Evolutionary conservation across 2,113 vertebrate species (phyloP).

Genomic region (Pluvialis apricaria): DNA sequence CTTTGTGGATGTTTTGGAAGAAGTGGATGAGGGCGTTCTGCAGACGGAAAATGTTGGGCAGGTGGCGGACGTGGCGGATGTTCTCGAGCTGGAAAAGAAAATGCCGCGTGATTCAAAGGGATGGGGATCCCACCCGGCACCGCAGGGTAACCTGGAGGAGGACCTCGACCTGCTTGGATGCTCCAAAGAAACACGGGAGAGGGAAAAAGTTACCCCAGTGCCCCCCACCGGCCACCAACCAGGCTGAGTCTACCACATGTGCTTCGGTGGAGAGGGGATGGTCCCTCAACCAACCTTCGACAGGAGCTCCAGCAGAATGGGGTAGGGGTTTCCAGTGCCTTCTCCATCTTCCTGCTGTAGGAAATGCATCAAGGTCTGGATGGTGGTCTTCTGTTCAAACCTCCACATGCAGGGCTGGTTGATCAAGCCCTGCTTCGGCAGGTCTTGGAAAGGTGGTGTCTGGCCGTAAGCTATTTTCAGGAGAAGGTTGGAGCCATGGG

Average conservation of each 20-base stretch:
- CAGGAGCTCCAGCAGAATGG: not conserved
- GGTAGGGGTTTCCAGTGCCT: not conserved
- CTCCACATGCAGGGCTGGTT: constrained; percentile 37
- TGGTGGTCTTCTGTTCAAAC: not conserved
- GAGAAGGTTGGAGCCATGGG: not conserved
- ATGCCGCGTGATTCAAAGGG: not conserved
- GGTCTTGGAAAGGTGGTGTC: not conserved
- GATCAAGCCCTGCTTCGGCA: not conserved
- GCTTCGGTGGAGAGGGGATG: not conserved
- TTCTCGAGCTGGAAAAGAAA: not conserved
- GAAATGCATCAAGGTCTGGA: constrained; percentile 13
- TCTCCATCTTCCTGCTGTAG: not conserved
- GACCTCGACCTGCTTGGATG: not conserved
- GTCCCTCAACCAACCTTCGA: not conserved
- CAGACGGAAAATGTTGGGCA: not conserved
- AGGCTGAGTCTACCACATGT: not conserved
- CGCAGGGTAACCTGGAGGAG: not conserved
- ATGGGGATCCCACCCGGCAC: not conserved
- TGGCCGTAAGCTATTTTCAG: not conserved
- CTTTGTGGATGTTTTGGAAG: not conserved
- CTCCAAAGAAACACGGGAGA: not conserved
- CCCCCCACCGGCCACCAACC: not conserved
- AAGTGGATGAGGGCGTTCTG: not conserved
- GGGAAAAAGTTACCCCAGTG: not conserved
- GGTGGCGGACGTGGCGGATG: not conserved